Evolutionary conservation across 2,113 vertebrate genomes (phyloP).

Genomic region (Helogale parvula): DNA sequence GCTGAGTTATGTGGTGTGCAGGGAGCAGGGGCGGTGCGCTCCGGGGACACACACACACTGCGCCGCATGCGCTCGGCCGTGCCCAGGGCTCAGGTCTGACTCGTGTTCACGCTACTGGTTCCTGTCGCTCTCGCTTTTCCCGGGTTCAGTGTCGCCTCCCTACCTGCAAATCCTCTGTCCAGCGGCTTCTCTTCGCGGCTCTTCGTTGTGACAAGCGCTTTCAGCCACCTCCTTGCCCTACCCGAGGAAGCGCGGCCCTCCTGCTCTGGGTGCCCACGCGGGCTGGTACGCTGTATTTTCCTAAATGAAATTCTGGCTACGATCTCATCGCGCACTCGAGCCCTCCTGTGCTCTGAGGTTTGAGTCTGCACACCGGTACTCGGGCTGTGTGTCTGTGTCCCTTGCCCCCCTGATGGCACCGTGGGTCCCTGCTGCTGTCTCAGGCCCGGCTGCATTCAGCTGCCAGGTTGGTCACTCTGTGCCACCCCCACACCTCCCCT

Average conservation of each 20-base stretch:
- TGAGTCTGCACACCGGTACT: not conserved
- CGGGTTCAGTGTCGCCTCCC: no score
- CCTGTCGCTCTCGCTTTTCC: not conserved
- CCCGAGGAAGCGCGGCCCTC: not conserved
- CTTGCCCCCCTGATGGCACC: not conserved
- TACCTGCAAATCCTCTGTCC: not conserved
- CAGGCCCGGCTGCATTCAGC: conserved; percentile 25
- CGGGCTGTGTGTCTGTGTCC: not conserved
- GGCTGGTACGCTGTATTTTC: not conserved
- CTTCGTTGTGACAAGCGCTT: not conserved
- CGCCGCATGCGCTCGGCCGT: not conserved
- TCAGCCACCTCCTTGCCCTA: not conserved
- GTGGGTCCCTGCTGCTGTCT: not conserved
- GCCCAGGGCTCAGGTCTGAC: not conserved
- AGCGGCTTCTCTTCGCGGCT: not conserved
- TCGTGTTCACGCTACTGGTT: fast-evolving
- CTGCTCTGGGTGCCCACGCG: not conserved
- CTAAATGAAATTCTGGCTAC: not conserved
- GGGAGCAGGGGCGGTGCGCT: not conserved
- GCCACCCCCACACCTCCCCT: not conserved
- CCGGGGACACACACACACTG: not conserved
- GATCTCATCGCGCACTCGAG: not conserved
- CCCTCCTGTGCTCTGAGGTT: not conserved
- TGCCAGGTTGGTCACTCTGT: conserved; percentile 43
- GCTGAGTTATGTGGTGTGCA: no score